These are phyloP conservation scores for Agriotes lineatus DNA, from an alignment of 2,888 invertebrate genomes.

Conservation along the genomic window DNA sequence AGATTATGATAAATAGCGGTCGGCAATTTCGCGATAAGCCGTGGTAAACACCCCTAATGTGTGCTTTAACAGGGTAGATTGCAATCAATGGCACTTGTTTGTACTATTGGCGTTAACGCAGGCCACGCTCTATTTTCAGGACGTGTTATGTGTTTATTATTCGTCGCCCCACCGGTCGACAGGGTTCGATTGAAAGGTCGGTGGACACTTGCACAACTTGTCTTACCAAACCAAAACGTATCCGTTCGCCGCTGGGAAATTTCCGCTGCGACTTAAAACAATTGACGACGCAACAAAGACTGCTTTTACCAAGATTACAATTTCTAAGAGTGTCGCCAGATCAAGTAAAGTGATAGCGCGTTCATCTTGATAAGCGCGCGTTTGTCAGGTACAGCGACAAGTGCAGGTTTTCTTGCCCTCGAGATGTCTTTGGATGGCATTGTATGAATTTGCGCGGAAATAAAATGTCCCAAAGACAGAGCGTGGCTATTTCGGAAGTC, in stretches of 20 bases:
- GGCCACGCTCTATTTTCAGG: slow-evolving; percentile 12
- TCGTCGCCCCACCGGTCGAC: slow-evolving; percentile 22
- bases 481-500: slow-evolving; percentile 22
- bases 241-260: no score
- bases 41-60: slow-evolving; percentile 8
- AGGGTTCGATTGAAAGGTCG: neutral
- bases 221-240: no score
- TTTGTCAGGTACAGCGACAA: neutral
- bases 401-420: neutral
- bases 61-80: slow-evolving; percentile 22
- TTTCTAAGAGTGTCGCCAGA: neutral
- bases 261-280: neutral
- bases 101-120: neutral
- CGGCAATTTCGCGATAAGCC: slow-evolving; percentile 6
- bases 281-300: neutral
- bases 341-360: neutral
- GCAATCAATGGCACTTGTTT: slow-evolving; percentile 28
- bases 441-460: neutral
- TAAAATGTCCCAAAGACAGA: slow-evolving; percentile 14
- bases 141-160: slow-evolving; percentile 28
- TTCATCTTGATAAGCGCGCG: neutral
- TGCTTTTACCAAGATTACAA: slow-evolving; percentile 28
- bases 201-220: no score
- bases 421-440: neutral
- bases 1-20: no score